These are phyloP conservation scores for Naso thynnoides DNA, from an alignment of 2,797 vertebrate species.

Conservation along the genomic window DNA sequence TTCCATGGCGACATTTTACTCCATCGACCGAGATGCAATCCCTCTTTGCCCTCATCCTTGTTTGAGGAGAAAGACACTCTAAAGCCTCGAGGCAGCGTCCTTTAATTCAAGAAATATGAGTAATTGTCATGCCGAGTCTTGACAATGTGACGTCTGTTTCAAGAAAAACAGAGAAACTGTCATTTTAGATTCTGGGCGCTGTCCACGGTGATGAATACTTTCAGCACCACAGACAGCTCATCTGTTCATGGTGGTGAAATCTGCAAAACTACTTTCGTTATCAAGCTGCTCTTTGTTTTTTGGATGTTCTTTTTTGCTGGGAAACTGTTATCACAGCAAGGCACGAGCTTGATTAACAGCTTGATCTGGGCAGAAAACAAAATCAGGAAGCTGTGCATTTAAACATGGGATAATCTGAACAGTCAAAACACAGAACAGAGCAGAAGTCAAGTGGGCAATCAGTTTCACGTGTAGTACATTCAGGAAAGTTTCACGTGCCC, in stretches of 20 bases:
- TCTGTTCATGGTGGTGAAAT: not conserved
- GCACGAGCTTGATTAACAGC: too few relatives aligned
- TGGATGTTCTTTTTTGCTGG: not conserved
- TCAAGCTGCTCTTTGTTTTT: not conserved
- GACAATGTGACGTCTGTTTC: not conserved
- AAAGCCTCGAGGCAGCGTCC: not conserved
- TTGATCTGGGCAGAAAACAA: not conserved
- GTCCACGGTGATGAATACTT: not conserved
- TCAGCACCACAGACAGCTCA: slow-evolving; percentile 37
- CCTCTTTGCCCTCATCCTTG: not conserved
- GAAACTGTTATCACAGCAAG: not conserved
- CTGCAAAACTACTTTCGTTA: not conserved
- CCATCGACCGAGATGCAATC: slow-evolving; percentile 56
- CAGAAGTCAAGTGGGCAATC: too few relatives aligned
- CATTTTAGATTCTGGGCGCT: not conserved
- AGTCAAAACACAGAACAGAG: not conserved
- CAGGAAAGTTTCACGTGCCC: too few relatives aligned
- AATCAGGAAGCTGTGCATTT: not conserved
- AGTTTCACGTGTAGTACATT: not conserved
- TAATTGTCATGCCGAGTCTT: not conserved
- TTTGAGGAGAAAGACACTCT: not conserved
- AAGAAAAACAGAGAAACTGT: not conserved
- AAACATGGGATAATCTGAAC: not conserved
- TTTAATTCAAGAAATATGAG: slow-evolving; percentile 5
- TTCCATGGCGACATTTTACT: slow-evolving; percentile 69